These are phyloP conservation scores for Sminthopsis crassicaudata DNA, from an alignment of 2,113 vertebrate genomes.

Conservation along the genomic window DNA sequence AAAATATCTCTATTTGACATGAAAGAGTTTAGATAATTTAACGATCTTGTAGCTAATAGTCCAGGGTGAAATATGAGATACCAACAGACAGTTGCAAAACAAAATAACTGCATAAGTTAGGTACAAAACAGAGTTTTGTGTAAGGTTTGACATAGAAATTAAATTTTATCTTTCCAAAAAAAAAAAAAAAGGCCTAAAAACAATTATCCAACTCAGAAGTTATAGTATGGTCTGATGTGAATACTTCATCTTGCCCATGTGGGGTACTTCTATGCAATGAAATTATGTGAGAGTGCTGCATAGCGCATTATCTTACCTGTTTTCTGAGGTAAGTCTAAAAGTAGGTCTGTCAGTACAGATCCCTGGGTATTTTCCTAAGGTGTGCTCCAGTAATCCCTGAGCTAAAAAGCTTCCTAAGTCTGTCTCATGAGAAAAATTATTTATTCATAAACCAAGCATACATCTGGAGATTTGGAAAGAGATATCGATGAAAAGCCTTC, in stretches of 20 bases:
- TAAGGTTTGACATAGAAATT: not conserved
- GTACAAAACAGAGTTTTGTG: not conserved
- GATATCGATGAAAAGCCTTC: constrained; percentile 32
- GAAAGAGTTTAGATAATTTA: not conserved
- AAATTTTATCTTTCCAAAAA: not conserved
- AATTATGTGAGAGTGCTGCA: not conserved
- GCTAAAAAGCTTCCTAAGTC: not conserved
- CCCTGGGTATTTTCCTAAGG: not conserved
- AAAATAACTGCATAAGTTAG: not conserved
- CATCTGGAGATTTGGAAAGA: constrained; percentile 23
- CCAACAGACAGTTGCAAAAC: not conserved
- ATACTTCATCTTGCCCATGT: not conserved
- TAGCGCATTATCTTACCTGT: not conserved
- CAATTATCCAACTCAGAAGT: not conserved
- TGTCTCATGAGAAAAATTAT: not conserved
- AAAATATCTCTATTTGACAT: not conserved
- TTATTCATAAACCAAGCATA: constrained; percentile 47
- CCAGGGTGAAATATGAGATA: not conserved
- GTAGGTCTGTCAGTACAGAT: not conserved
- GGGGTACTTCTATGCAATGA: not conserved
- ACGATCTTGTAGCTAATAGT: not conserved
- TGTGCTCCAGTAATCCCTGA: not conserved
- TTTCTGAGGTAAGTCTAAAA: not conserved
- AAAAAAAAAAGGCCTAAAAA: not conserved
- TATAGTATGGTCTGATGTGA: not conserved